A percentile compares a stretch with the other conserved stretches of the same genome.
Evolutionary conservation across 2,797 vertebrate genomes (phyloP).

Genomic region (Amazona finschi): DNA sequence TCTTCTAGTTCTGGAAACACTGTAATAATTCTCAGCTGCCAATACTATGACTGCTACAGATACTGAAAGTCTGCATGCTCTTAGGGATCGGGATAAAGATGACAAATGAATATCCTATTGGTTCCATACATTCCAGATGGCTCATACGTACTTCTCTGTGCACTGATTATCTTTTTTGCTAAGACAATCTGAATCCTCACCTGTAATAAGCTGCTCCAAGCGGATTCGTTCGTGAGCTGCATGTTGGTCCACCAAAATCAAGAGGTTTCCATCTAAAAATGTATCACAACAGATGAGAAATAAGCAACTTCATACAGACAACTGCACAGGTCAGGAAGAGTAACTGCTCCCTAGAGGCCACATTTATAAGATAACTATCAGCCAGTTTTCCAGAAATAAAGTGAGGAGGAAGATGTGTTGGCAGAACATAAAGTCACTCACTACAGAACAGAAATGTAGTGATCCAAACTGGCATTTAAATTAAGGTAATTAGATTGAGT

Average conservation of each 20-base stretch:
- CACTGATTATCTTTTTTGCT: background rate
- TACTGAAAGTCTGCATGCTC: background rate
- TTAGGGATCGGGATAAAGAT: background rate
- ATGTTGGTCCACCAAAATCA: constrained; percentile 96
- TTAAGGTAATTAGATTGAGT: background rate
- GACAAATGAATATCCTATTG: background rate
- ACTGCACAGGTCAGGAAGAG: background rate
- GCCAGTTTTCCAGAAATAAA: constrained; percentile 22
- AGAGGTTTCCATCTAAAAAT: constrained; percentile 85
- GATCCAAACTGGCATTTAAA: constrained; percentile 14
- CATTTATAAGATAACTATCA: constrained; percentile 3
- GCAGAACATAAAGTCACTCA: constrained; percentile 40
- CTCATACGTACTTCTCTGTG: background rate
- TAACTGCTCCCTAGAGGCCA: background rate
- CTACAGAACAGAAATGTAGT: background rate
- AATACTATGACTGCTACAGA: background rate
- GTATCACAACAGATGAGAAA: background rate
- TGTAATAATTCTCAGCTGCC: background rate
- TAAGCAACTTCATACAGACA: background rate
- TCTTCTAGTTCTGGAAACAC: constrained; percentile 12
- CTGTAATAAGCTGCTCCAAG: constrained; percentile 89
- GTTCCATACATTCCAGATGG: background rate
- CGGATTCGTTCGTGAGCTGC: constrained; percentile 95
- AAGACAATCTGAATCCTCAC: constrained; percentile 67
- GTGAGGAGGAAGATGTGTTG: background rate